Evolutionary conservation across 2,113 vertebrate genomes (phyloP).

Genomic region (Thamnaconus septentrionalis): DNA sequence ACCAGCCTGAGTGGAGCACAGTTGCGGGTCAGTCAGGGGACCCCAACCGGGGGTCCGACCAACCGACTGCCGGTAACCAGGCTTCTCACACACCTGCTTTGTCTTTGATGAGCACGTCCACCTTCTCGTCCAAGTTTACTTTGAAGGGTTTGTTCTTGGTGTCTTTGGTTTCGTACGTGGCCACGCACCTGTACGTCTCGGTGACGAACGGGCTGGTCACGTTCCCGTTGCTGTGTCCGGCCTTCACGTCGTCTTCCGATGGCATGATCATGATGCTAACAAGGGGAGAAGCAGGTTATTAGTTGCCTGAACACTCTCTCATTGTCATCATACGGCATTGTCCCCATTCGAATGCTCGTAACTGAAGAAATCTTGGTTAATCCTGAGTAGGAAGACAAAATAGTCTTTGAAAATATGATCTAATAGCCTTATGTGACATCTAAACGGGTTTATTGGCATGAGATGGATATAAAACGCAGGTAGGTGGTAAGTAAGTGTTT

Average conservation of each 20-base stretch:
- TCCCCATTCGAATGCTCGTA: too few species aligned
- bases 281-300: not conserved
- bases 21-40: not conserved
- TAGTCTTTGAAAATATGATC: too few species aligned
- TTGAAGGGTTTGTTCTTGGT: slow-evolving; percentile 81
- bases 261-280: slow-evolving; percentile 85
- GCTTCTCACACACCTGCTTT: slow-evolving; percentile 77
- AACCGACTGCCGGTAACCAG: not conserved
- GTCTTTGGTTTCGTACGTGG: slow-evolving; percentile 85
- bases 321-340: too few species aligned
- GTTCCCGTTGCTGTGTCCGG: not conserved
- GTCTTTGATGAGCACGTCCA: slow-evolving; percentile 88
- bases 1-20: slow-evolving; percentile 83
- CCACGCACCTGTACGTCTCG: slow-evolving; percentile 81
- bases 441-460: too few species aligned
- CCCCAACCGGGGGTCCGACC: not conserved
- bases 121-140: slow-evolving; percentile 67
- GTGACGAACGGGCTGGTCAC: slow-evolving; percentile 77
- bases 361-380: too few species aligned
- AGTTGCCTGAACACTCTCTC: too few species aligned
- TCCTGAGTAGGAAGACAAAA: too few species aligned
- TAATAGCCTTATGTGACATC: too few species aligned
- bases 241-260: slow-evolving; percentile 37
- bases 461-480: too few species aligned
- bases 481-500: too few species aligned